Conservation (phyloP, 2,888 invertebrate species). For the Noctua janthe region DNA sequence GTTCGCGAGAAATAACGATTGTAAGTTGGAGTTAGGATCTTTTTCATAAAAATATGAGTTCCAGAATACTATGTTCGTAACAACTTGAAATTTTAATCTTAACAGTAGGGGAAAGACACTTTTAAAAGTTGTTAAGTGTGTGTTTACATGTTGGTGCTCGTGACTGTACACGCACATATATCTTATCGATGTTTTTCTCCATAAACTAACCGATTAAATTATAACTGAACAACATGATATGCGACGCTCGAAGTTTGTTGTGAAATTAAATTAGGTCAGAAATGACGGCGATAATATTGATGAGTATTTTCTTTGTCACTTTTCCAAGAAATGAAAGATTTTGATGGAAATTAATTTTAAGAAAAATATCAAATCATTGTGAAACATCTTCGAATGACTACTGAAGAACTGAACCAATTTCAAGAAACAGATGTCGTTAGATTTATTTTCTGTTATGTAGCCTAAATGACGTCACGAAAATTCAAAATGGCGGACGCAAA, state of each 20-base stretch:
- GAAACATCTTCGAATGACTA: neutral
- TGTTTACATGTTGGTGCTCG: too few relatives aligned
- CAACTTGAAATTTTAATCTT: too few relatives aligned
- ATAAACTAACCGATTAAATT: constrained; percentile 38
- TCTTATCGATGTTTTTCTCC: constrained; percentile 40
- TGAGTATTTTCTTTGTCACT: neutral
- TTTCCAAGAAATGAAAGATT: neutral
- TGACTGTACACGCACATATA: neutral
- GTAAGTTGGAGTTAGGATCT: too few relatives aligned
- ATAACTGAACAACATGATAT: constrained; percentile 31
- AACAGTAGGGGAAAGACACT: too few relatives aligned
- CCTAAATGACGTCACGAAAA: constrained; percentile 15
- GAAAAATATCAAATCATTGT: neutral
- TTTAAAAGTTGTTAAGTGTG: too few relatives aligned
- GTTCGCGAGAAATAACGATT: too few relatives aligned
- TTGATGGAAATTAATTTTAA: neutral
- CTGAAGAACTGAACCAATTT: neutral
- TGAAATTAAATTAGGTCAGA: constrained; percentile 22
- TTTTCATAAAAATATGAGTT: too few relatives aligned
- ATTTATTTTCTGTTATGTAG: neutral
- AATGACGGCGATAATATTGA: constrained; percentile 4
- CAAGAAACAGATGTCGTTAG: neutral
- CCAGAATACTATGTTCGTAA: too few relatives aligned
- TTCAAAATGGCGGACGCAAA: constrained; percentile 3
- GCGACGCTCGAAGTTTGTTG: constrained; percentile 17